Base-by-base conservation (phyloP, 2,113 vertebrate species). In the Lycaon pictus region DNA sequence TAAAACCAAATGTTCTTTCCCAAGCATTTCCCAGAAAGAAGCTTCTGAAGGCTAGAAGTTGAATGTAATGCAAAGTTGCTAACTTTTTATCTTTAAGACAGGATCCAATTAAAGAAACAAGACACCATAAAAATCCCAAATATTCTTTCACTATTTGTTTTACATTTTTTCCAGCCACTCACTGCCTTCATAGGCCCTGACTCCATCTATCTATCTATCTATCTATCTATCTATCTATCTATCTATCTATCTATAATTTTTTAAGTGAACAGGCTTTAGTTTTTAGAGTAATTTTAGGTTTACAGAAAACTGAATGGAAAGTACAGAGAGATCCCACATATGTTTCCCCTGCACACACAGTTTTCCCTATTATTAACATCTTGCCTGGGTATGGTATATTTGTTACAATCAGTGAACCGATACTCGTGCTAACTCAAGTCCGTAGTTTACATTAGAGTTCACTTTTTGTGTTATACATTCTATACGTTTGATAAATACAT, bases 211-310 rank as follows among this genome's bases (percentile, higher is more conserved):
- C 43, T 43, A 43, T 43, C 63, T 62, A 51, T 56, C 23, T 94
- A 56, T 37, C 27, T 9, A 37, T 60, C 63, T 62, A 51, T 56
- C 23, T 94, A 56, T 37, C 27, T 9, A 37, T 60, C 43, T 72
- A 62, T 55, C 37, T 37, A 51, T 56, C 23, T 94, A 56, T 35
- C 27, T 9, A 37, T 60, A 27, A 67, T 63, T 88, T 94, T 91
- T 72, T n/a, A 51, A 96, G 58, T 85, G 48, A 83, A 63, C 58
- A 91, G 29, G 27, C 22, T 90, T 93, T 58, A 88, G 23, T 94
- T 71, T 86, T 95, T 62, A 94, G n/a, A 81, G 17, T 22, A 94
- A 81, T 95, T 84, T 93, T 96, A 93, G 43, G 92, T 76, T 88
- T 77, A 63, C 6, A 87, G 37, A 67, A 87, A 94, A 93, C 5